Conservation (phyloP, 53 echinoderm and acorn worm species). For the Astropecten irregularis region DNA sequence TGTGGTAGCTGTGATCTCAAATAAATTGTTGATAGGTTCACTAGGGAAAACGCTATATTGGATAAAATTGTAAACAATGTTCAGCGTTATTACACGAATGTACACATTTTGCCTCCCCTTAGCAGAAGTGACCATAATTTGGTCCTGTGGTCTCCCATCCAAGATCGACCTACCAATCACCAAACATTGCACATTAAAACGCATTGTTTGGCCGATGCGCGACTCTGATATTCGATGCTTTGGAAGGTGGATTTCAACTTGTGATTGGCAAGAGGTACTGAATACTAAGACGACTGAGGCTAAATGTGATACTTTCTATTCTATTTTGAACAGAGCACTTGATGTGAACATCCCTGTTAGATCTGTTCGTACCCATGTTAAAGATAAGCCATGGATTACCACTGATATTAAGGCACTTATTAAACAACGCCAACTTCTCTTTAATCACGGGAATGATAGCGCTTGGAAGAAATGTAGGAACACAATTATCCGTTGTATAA, state of each 20-base stretch:
- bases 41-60: neutral
- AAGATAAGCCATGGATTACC: constrained; percentile 49
- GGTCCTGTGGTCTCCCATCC: constrained; percentile 29
- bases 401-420: constrained; percentile 17
- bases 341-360: neutral
- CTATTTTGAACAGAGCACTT: neutral
- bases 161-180: neutral
- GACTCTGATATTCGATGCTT: constrained; percentile 13
- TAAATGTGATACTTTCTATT: constrained; percentile 31
- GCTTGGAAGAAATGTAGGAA: neutral
- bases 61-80: constrained; percentile 34
- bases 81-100: neutral
- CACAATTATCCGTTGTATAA: neutral
- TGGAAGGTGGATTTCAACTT: neutral
- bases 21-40: constrained; percentile 30
- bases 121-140: constrained; percentile 40
- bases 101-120: constrained; percentile 21
- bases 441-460: neutral
- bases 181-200: constrained; percentile 2
- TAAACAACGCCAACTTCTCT: constrained; percentile 6
- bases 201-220: constrained; percentile 17
- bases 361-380: neutral
- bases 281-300: neutral
- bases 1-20: neutral
- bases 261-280: constrained; percentile 26